Base-by-base conservation (phyloP, 2,888 invertebrate genomes). In the Torymus auratus region DNA sequence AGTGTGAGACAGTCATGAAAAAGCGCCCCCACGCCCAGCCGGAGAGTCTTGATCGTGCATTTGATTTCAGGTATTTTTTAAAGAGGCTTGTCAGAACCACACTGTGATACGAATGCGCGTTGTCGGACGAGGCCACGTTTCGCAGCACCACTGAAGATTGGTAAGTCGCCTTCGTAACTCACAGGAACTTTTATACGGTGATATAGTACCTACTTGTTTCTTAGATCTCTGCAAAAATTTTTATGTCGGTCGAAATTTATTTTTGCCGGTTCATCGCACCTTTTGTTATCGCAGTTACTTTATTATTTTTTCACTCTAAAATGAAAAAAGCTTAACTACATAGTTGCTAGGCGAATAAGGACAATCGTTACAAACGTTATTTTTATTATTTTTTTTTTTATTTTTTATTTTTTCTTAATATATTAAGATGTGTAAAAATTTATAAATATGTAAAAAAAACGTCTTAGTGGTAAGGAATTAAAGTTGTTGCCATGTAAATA, bases 121-220 rank as follows among this genome's bases (percentile, higher is more conserved):
- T 61, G 78, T 41, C 41, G 41, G 41, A 41, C 41, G 60, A 69
- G 55, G 65, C 56, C 60, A 53, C 56, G 71, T 80, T 76, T 69
- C 58, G 15, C 71, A 69, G 78, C 79, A 80, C 20, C 78, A 58
- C 58, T 67, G 83, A 82, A 87, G 88, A 88, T 89, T 89, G 89
- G 89, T 90, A 90, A 90, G 89, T 90, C 87, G 84, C 86, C 88
- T 87, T 87, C 87, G 88, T 85, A 86, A 86, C 84, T 85, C 84
- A 81, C 77, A 60, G 68, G 76, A 82, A 60, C 69, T 71, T 73
- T 80, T 78, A 81, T 81, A 73, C 15, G 60, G 77, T 72, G 75
- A 79, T 79, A 72, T 76, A 79, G 61, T 78, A 52, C 55, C 65
- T 5, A 62, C 41, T 75, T 64, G 64, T 58, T 79, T 76, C 56